Conservation (phyloP, 2,113 vertebrate genomes). For the Gymnobelideus leadbeateri region DNA sequence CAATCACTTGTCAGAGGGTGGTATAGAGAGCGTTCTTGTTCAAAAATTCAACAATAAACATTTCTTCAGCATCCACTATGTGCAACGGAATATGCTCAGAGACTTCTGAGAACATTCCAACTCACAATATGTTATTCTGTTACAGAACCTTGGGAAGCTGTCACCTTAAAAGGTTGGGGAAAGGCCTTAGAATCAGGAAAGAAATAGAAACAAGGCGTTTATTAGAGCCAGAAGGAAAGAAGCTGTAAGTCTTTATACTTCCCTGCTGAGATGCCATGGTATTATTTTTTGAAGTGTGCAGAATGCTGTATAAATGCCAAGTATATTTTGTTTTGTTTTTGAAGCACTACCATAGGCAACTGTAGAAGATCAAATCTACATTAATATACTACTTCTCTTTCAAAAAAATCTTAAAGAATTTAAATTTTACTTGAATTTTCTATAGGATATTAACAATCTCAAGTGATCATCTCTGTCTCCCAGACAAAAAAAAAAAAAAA, state of each 20-base stretch:
- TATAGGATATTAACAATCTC: not conserved
- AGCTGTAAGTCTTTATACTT: not conserved
- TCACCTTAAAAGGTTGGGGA: not conserved
- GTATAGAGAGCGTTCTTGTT: not conserved
- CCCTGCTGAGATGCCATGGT: not conserved
- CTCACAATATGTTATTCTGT: not conserved
- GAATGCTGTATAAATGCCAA: not conserved
- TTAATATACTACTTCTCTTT: not conserved
- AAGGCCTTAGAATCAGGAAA: not conserved
- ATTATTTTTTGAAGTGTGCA: not conserved
- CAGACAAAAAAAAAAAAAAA: not conserved
- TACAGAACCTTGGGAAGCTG: not conserved
- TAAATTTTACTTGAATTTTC: not conserved
- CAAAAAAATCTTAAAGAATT: not conserved
- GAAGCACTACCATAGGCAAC: not conserved
- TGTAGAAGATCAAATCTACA: not conserved
- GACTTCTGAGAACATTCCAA: not conserved
- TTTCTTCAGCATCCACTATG: not conserved
- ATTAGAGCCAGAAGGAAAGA: not conserved
- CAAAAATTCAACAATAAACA: not conserved
- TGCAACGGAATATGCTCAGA: not conserved
- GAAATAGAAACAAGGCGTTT: not conserved
- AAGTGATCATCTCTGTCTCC: not conserved
- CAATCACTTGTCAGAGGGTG: not conserved
- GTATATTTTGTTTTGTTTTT: not conserved